phyloP scores from a whole-genome alignment of 2,888 invertebrate species.

The Chydorus sphaericus region DNA sequence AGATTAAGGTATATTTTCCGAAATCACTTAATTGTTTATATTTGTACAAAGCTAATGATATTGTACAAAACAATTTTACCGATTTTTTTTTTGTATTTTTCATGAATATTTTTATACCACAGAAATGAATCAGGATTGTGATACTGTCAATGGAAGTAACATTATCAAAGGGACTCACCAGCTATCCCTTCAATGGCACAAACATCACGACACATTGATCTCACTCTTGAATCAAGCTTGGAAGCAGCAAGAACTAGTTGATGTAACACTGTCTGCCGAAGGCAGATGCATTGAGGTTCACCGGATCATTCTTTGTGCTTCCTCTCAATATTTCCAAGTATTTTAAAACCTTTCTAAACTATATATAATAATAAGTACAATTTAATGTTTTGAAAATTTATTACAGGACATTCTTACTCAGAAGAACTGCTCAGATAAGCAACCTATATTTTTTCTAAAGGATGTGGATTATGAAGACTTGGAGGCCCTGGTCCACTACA shows the following conservation, averaged over 20 bases:
- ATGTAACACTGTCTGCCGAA: slow-evolving; percentile 1
- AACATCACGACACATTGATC: slow-evolving; percentile 5
- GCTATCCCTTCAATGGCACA: slow-evolving; percentile 5
- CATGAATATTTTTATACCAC: no score
- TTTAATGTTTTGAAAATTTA: not conserved
- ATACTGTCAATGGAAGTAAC: no score
- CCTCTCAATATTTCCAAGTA: slow-evolving; percentile 6
- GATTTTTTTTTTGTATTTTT: no score
- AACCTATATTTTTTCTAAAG: slow-evolving; percentile 81
- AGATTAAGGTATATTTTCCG: no score
- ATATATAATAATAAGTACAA: no score
- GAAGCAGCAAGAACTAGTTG: slow-evolving; percentile 6
- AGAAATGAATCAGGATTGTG: no score
- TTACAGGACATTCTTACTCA: slow-evolving; percentile 6
- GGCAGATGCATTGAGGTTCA: not conserved
- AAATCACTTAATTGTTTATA: no score
- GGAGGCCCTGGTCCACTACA: slow-evolving; percentile 76
- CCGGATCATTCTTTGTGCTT: slow-evolving; percentile 7
- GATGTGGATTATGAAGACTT: slow-evolving; percentile 81
- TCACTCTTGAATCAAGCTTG: slow-evolving; percentile 1
- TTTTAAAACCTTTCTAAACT: not conserved
- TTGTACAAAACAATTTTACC: no score
- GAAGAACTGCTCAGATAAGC: slow-evolving; percentile 48
- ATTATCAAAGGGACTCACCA: no score
- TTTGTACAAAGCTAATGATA: no score